phyloP scores from a whole-genome alignment of 2,113 vertebrate genomes.

The Chaetura pelagica region DNA sequence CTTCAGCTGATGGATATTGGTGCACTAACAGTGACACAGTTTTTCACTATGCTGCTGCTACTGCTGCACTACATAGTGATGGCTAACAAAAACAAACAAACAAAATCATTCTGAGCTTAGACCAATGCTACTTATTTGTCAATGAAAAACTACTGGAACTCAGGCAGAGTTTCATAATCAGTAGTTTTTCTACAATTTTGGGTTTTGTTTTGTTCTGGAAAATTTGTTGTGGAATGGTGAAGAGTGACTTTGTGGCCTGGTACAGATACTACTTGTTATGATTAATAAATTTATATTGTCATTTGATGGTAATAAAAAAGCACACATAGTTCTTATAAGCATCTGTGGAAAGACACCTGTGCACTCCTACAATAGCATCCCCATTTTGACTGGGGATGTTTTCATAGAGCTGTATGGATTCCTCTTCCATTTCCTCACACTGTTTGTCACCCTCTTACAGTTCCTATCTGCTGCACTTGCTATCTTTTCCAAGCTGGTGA shows the following conservation, averaged over 20 bases:
- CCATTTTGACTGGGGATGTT: background rate
- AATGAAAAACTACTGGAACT: background rate
- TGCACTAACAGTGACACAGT: conserved; percentile 14
- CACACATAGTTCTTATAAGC: background rate
- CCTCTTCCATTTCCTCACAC: background rate
- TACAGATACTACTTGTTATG: background rate
- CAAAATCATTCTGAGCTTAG: background rate
- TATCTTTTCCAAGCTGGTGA: background rate
- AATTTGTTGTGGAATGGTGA: background rate
- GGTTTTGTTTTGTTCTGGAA: background rate
- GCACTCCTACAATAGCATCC: background rate
- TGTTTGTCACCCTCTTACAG: background rate
- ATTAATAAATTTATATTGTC: conserved; percentile 23
- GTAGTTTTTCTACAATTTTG: background rate
- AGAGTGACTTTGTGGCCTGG: background rate
- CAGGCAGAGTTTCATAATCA: background rate
- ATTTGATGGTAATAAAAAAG: conserved; percentile 9
- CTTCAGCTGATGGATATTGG: conserved; percentile 52
- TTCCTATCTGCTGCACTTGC: background rate
- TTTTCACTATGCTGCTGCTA: background rate
- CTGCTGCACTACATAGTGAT: background rate
- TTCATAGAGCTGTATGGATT: background rate
- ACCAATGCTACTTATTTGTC: background rate
- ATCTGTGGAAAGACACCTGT: background rate
- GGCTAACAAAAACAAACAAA: background rate